Evolutionary conservation across 2,113 vertebrate genomes (phyloP).

Genomic region (Hylia prasina): DNA sequence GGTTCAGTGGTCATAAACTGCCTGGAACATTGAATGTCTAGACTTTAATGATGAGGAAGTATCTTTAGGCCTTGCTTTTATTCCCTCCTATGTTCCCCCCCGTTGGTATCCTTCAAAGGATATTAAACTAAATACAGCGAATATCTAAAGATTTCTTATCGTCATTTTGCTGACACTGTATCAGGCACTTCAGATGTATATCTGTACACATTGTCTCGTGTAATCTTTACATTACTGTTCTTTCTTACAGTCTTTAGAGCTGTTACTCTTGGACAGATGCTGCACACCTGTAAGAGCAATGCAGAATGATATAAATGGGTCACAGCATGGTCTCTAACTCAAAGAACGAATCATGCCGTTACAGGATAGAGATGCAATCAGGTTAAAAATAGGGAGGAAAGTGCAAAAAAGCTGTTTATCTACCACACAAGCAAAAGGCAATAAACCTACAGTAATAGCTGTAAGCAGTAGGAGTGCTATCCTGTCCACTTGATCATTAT

Average conservation of each 20-base stretch:
- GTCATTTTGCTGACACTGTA: not conserved
- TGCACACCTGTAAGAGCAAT: not conserved
- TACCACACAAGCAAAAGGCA: not conserved
- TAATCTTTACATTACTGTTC: not conserved
- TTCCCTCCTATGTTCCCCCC: not conserved
- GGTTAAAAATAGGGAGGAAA: not conserved
- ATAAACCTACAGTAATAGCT: not conserved
- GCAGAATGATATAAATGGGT: not conserved
- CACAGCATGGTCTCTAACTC: not conserved
- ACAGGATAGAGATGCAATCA: not conserved
- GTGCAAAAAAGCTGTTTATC: not conserved
- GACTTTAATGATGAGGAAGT: not conserved
- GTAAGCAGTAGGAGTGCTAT: not conserved
- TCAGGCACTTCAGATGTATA: not conserved
- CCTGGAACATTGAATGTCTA: rapidly evolving
- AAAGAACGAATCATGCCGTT: not conserved
- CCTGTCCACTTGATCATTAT: not conserved
- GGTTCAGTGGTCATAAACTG: not conserved
- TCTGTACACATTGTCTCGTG: not conserved
- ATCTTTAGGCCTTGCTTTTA: not conserved
- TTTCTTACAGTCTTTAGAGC: not conserved
- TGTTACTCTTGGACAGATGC: not conserved
- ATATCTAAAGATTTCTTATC: not conserved
- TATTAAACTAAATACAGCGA: not conserved
- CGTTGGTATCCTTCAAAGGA: not conserved